Percentiles rank a stretch among this genome's conserved stretches.
Conservation (phyloP, 2,888 invertebrate genomes). For the Diloba caeruleocephala region DNA sequence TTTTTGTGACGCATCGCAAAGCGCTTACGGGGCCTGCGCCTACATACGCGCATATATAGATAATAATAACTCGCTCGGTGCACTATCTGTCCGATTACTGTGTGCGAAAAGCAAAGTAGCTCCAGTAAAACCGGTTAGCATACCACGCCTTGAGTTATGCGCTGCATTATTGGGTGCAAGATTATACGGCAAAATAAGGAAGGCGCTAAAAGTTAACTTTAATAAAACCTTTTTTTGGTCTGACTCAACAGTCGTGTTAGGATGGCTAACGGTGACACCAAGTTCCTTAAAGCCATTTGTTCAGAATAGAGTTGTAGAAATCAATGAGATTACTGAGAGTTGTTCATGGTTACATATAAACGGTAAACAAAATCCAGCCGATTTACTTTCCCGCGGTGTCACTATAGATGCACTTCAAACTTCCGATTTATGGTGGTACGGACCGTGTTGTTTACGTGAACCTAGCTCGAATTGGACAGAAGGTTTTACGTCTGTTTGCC, state of each 20-base stretch:
- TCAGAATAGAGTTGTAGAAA: slow-evolving; percentile 4
- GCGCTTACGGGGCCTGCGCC: slow-evolving; percentile 1
- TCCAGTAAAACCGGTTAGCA: not conserved
- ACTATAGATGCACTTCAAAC: not conserved
- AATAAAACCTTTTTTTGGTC: not conserved
- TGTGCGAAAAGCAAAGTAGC: not conserved
- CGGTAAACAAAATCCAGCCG: slow-evolving; percentile 16
- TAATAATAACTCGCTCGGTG: not conserved
- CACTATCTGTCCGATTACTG: not conserved
- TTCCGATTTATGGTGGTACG: slow-evolving; percentile 12
- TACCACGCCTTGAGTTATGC: not conserved
- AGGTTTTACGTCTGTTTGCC: not conserved
- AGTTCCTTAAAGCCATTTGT: slow-evolving; percentile 4
- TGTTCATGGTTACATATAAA: slow-evolving; percentile 4
- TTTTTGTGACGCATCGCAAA: not conserved
- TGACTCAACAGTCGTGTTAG: slow-evolving; percentile 1
- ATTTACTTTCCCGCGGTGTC: slow-evolving; percentile 12
- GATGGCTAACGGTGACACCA: slow-evolving; percentile 1
- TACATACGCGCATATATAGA: not conserved
- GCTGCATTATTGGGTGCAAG: slow-evolving; percentile 2
- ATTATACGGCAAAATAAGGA: not conserved
- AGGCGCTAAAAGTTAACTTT: not conserved
- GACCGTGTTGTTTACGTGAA: slow-evolving; percentile 9
- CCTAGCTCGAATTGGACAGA: not conserved
- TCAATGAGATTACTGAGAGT: slow-evolving; percentile 1